Base-by-base conservation (phyloP, 92 coral and sea anemone genomes). In the Parazoanthus darwini region DNA sequence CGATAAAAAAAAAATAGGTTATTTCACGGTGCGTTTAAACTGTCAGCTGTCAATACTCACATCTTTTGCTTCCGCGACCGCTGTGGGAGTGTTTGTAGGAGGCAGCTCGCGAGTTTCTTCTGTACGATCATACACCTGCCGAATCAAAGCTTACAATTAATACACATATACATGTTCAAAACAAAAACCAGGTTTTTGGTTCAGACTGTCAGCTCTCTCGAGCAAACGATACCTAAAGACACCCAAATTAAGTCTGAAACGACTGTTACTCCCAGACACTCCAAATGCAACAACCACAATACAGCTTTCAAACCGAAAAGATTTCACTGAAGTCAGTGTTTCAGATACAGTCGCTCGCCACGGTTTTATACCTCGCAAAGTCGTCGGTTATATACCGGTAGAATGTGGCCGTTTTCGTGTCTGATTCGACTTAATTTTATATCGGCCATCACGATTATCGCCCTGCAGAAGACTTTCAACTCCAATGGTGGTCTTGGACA, bases 111-210 rank as follows among this genome's bases (percentile, higher is more conserved):
- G 91, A 48, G 95, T 94, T n/a, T 92, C 93, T 39, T 97, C 98
- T 0, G 98, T 94, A 37, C 99, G 91, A 82, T 97, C 99, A 72
- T 93, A 96, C 43, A 96, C 98, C 99, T 96, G 93, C 50, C 43
- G 70, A 84, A 3, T 67, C 23, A 84, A 51, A 46, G 23, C n/a
- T 9, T 5, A 38, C 39, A 58, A 81, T 79, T 66, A 29, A 22
- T 4, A 39, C 15, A 70, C 13, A 36, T 15, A 5, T 4, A 5
- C 5, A 73, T 73, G 9, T 37, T 29, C 39, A 73, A 33, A 73
- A 73, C 44, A 37, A 26, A 11, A 9, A 29, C 11, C 14, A 13
- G 37, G 37, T 9, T 36, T 2, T 74, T 39, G 39, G 43, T 76
- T 37, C 54, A 14, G 51, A 18, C 79, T 5, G 51, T 14, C 3